These are phyloP conservation scores for Leptoclinus maculatus DNA, from an alignment of 2,797 vertebrate species.

Conservation along the genomic window DNA sequence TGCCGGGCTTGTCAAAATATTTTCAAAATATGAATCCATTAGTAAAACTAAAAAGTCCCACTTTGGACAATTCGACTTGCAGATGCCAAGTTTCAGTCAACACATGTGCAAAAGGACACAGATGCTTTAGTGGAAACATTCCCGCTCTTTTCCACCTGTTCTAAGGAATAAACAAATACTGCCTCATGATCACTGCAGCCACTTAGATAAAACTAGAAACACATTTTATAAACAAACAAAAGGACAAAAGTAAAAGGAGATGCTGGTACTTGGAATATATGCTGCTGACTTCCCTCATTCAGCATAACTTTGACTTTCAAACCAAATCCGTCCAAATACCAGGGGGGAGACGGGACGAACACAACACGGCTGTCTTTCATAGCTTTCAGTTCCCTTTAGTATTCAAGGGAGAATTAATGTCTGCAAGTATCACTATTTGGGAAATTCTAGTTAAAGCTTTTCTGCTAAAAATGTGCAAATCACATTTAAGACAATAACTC, in stretches of 20 bases:
- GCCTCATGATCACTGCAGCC: background rate
- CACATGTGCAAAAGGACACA: background rate
- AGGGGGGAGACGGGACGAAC: no score
- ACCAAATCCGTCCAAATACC: background rate
- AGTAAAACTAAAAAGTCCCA: background rate
- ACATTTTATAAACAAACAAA: background rate
- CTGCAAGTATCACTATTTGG: background rate
- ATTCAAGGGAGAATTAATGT: background rate
- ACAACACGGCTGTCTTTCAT: background rate
- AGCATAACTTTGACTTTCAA: background rate
- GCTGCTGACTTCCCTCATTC: background rate
- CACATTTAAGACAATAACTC: no score
- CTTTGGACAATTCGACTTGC: background rate
- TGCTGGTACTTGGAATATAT: background rate
- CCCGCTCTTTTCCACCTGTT: background rate
- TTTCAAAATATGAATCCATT: background rate
- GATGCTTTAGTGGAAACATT: background rate
- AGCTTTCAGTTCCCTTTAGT: background rate
- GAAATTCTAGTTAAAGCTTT: background rate
- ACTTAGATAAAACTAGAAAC: background rate
- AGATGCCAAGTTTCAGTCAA: slow-evolving; percentile 8
- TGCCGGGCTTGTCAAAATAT: background rate
- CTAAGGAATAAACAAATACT: background rate
- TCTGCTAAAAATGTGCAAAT: no score
- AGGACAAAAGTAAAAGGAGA: background rate